A percentile compares a stretch with the other conserved stretches of the same genome.
Conservation (phyloP, 2,888 invertebrate genomes). For the Cephonodes hylas region DNA sequence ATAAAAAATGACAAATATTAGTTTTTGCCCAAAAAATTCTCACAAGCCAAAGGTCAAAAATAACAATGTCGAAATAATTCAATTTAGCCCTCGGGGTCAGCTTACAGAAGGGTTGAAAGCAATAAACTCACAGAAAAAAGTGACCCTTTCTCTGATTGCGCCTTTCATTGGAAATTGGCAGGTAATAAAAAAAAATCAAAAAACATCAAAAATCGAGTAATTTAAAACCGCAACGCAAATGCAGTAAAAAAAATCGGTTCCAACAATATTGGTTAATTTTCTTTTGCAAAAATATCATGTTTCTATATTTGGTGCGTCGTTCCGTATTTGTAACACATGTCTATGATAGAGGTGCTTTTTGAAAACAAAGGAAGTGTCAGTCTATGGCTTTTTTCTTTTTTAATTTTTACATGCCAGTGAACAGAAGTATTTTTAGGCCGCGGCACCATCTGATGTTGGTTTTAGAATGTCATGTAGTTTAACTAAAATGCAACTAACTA, state of each 20-base stretch:
- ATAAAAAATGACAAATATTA: neutral
- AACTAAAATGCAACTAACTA: too few relatives aligned
- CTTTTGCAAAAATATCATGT: conserved; percentile 14
- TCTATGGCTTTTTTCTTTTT: conserved; percentile 29
- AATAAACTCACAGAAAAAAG: neutral
- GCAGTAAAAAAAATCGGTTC: conserved; percentile 6
- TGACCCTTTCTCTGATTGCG: conserved; percentile 8
- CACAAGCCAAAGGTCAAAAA: conserved; percentile 4
- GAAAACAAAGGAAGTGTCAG: conserved; percentile 54
- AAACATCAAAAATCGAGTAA: neutral
- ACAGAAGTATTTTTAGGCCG: conserved; percentile 19
- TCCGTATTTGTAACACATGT: conserved; percentile 64
- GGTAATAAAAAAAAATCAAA: neutral
- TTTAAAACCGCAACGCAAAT: neutral
- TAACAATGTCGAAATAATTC: neutral
- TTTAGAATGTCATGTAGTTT: too few relatives aligned
- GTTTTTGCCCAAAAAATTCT: neutral
- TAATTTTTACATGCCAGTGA: conserved; percentile 5
- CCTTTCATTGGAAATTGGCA: conserved; percentile 1
- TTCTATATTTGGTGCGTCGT: conserved; percentile 22
- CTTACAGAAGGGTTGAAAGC: neutral
- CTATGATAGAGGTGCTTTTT: conserved; percentile 53
- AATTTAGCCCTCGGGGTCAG: conserved; percentile 1
- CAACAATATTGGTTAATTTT: conserved; percentile 14
- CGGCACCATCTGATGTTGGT: neutral